phyloP scores from a whole-genome alignment of 2,113 vertebrate species.

The Tupaia chinensis region DNA sequence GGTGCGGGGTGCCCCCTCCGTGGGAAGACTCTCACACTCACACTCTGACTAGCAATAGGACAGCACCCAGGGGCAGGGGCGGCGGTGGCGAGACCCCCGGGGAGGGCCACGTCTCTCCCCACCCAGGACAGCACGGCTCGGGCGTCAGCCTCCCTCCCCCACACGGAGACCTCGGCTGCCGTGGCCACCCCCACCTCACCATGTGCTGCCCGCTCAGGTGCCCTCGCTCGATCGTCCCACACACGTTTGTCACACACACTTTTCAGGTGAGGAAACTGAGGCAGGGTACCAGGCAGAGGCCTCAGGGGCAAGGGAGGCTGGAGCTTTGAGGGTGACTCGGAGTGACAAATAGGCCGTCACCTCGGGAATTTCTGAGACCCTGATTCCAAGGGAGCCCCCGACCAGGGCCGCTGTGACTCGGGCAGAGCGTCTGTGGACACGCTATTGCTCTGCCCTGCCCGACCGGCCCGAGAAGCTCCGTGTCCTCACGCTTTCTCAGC shows the following conservation, averaged over 20 bases:
- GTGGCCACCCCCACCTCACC: neutral
- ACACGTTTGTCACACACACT: neutral
- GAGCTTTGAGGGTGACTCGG: neutral
- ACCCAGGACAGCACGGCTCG: rapidly evolving
- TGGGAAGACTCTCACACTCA: neutral
- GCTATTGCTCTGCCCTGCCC: too few relatives aligned
- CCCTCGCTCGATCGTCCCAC: rapidly evolving
- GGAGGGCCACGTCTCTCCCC: rapidly evolving
- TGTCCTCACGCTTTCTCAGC: too few relatives aligned
- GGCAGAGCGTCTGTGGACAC: too few relatives aligned
- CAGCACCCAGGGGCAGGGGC: neutral
- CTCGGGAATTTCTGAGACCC: too few relatives aligned
- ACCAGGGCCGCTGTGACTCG: too few relatives aligned
- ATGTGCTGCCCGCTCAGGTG: rapidly evolving
- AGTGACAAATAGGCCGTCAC: neutral
- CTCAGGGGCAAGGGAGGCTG: neutral
- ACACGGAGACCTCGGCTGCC: too few relatives aligned
- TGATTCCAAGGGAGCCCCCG: rapidly evolving
- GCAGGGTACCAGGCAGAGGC: rapidly evolving
- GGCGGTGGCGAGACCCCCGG: too few relatives aligned
- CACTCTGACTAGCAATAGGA: neutral
- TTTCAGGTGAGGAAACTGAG: neutral
- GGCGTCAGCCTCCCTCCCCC: too few relatives aligned
- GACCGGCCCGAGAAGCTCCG: rapidly evolving
- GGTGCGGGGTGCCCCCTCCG: rapidly evolving